Conservation (phyloP, 2,888 invertebrate genomes). For the Lasioglossum figueresi region DNA sequence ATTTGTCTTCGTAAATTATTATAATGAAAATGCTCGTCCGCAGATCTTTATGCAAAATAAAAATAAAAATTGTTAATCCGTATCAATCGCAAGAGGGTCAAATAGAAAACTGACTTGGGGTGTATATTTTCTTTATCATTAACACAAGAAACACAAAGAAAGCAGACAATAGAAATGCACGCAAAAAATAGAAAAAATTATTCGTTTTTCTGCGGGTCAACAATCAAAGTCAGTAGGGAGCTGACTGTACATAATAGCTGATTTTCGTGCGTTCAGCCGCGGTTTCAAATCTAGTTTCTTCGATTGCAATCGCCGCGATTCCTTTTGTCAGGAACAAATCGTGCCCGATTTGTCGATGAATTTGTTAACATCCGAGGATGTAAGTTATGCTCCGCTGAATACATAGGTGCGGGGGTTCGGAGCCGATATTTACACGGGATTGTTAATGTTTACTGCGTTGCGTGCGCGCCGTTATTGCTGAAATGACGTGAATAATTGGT, state of each 20-base stretch:
- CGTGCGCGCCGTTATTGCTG: conserved; percentile 26
- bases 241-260: neutral
- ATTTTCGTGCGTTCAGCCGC: neutral
- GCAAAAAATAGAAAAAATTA: neutral
- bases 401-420: neutral
- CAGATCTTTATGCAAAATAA: neutral
- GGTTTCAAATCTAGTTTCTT: neutral
- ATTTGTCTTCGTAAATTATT: neutral
- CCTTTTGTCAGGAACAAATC: conserved; percentile 11
- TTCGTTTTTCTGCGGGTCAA: neutral
- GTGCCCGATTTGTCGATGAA: conserved; percentile 3
- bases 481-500: conserved; percentile 37
- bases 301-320: neutral
- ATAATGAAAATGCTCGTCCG: neutral
- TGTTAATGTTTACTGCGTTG: conserved; percentile 42
- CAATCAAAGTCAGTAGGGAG: neutral
- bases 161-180: neutral
- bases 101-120: neutral
- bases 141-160: neutral
- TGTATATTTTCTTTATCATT: neutral
- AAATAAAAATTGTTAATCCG: neutral
- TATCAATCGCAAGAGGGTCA: neutral
- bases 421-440: conserved; percentile 25
- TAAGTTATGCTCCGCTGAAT: conserved; percentile 14
- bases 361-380: conserved; percentile 11